Evolutionary conservation across 64 coral and sea anemone species (phyloP).

Genomic region (Stichodactyla mertensii): DNA sequence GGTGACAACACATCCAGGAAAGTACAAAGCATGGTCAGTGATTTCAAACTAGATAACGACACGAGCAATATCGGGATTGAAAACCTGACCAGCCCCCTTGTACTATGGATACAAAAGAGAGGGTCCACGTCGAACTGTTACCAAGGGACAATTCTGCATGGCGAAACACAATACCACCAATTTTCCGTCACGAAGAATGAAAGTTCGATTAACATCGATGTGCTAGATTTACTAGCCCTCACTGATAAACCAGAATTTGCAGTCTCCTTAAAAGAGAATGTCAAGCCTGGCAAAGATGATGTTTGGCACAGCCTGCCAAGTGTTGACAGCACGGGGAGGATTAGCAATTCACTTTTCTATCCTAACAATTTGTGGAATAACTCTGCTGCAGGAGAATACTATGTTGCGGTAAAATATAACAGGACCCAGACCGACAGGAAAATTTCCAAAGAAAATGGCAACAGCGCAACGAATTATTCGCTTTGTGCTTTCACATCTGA

Average conservation of each 20-base stretch:
- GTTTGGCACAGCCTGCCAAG: not conserved
- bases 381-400: slow-evolving; percentile 33
- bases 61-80: not conserved
- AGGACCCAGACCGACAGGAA: not conserved
- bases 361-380: slow-evolving; percentile 3
- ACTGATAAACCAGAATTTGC: slow-evolving; percentile 4
- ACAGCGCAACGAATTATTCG: slow-evolving; percentile 28
- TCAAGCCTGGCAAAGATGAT: not conserved
- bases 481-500: slow-evolving; percentile 37
- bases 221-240: not conserved
- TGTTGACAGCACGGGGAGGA: not conserved
- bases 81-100: slow-evolving; percentile 27
- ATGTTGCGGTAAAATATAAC: slow-evolving; percentile 33
- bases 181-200: slow-evolving; percentile 23
- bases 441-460: slow-evolving; percentile 8
- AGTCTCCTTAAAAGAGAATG: slow-evolving; percentile 21
- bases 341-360: not conserved
- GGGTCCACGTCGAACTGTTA: not conserved
- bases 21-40: not conserved
- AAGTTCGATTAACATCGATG: slow-evolving; percentile 38
- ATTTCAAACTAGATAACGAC: not conserved
- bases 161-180: slow-evolving; percentile 14
- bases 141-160: slow-evolving; percentile 1
- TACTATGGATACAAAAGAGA: slow-evolving; percentile 33
- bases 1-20: slow-evolving; percentile 1